phyloP scores from a whole-genome alignment of 2,888 invertebrate genomes.

The Parnassius orleans region DNA sequence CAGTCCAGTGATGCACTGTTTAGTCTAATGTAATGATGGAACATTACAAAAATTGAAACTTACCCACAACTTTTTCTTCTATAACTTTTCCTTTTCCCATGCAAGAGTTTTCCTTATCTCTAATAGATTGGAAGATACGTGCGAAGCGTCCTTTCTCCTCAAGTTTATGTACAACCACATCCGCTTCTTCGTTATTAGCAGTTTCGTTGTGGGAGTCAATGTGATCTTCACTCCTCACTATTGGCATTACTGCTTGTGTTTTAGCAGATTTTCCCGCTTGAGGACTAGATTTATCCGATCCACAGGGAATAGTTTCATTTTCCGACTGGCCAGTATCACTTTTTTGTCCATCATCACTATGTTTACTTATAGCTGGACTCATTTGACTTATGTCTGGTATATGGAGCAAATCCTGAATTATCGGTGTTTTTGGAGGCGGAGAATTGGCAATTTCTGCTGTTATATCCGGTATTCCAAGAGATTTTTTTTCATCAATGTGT shows the following conservation, averaged over 20 bases:
- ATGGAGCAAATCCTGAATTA: constrained; percentile 64
- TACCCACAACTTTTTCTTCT: constrained; percentile 68
- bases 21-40: constrained; percentile 6
- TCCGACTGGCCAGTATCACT: constrained; percentile 72
- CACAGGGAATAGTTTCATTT: constrained; percentile 75
- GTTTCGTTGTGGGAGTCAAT: constrained; percentile 51
- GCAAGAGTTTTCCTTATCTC: constrained; percentile 72
- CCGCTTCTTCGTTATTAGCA: constrained; percentile 53
- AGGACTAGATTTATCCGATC: constrained; percentile 74
- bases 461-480: constrained; percentile 60
- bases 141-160: constrained; percentile 69
- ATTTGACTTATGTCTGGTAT: constrained; percentile 66
- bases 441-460: constrained; percentile 55
- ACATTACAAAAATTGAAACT: constrained; percentile 29
- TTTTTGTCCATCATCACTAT: constrained; percentile 70
- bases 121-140: constrained; percentile 66
- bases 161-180: constrained; percentile 62
- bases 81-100: constrained; percentile 76
- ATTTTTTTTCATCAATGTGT: constrained; percentile 55
- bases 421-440: constrained; percentile 70
- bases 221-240: constrained; percentile 69
- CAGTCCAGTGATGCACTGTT: too few species aligned
- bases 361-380: constrained; percentile 66
- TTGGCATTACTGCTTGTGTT: constrained; percentile 75
- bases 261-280: constrained; percentile 63